Conservation (phyloP, 2,888 invertebrate genomes). For the Clitarchus hookeri region DNA sequence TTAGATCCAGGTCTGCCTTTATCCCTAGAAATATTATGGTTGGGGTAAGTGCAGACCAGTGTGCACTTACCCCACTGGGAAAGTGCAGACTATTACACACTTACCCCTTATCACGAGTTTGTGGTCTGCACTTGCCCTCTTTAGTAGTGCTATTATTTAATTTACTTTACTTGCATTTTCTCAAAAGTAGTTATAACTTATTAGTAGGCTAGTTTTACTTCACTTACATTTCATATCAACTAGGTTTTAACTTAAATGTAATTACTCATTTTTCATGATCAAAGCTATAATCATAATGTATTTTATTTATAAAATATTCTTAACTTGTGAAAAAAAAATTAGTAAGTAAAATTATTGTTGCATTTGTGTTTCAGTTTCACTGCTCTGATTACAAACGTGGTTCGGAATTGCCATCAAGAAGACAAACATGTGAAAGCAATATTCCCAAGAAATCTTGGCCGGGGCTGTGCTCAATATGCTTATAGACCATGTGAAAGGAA, state of each 20-base stretch:
- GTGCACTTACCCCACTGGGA: not conserved
- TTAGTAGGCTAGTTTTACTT: no score
- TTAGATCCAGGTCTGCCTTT: not conserved
- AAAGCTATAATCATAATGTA: not conserved
- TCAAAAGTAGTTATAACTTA: no score
- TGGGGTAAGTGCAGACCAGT: constrained; percentile 20
- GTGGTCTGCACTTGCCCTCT: no score
- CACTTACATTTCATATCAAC: no score
- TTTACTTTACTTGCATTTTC: no score
- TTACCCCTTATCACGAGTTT: not conserved
- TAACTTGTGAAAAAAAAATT: not conserved
- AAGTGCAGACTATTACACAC: constrained; percentile 23
- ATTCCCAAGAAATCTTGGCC: not conserved
- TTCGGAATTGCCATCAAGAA: no score
- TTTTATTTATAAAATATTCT: no score
- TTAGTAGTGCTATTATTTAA: no score
- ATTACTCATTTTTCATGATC: no score
- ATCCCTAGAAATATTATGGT: not conserved
- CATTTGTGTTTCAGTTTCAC: not conserved
- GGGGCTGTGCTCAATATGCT: constrained; percentile 43
- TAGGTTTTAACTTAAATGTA: no score
- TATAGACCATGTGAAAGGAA: constrained; percentile 42
- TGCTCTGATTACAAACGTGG: not conserved
- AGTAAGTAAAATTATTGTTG: not conserved
- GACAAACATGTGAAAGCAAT: not conserved